Evolutionary conservation across 1,140 invertebrate genomes (phyloP).

Genomic region (Zaprionus davidi): DNA sequence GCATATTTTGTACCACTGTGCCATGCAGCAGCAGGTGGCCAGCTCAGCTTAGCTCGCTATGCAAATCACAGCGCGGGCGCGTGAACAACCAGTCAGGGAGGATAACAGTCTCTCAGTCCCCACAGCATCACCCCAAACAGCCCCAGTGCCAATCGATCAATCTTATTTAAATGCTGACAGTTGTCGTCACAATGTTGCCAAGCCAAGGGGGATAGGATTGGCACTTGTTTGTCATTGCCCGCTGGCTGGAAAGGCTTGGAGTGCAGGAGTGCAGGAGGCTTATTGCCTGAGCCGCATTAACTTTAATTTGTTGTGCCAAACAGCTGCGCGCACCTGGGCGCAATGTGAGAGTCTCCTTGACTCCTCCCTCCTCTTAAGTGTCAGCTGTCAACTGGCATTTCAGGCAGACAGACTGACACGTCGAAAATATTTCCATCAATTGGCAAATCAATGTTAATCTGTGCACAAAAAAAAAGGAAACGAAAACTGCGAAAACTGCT

Average conservation of each 20-base stretch:
- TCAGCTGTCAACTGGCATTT: slow-evolving; percentile 42
- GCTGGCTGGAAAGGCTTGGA: slow-evolving; percentile 61
- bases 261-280: slow-evolving; percentile 41
- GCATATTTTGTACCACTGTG: slow-evolving; percentile 26
- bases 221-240: slow-evolving; percentile 46
- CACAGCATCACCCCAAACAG: slow-evolving; percentile 24
- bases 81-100: slow-evolving; percentile 30
- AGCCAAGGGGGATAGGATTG: slow-evolving; percentile 28
- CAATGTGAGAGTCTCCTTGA: no score
- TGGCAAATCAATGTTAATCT: slow-evolving; percentile 46
- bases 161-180: slow-evolving; percentile 82
- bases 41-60: slow-evolving; percentile 16
- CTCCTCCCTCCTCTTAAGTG: slow-evolving; percentile 8
- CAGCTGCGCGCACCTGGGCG: slow-evolving; percentile 55
- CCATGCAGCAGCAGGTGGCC: not conserved
- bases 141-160: slow-evolving; percentile 75
- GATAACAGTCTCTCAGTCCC: not conserved
- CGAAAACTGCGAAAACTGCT: slow-evolving; percentile 17
- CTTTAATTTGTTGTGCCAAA: slow-evolving; percentile 77
- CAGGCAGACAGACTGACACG: slow-evolving; percentile 45
- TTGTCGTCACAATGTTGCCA: slow-evolving; percentile 72
- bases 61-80: slow-evolving; percentile 53
- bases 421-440: slow-evolving; percentile 50
- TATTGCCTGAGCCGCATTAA: slow-evolving; percentile 73
- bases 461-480: not conserved